Conservation (phyloP, 2,888 invertebrate species). For the Blastobasis lacticolella region DNA sequence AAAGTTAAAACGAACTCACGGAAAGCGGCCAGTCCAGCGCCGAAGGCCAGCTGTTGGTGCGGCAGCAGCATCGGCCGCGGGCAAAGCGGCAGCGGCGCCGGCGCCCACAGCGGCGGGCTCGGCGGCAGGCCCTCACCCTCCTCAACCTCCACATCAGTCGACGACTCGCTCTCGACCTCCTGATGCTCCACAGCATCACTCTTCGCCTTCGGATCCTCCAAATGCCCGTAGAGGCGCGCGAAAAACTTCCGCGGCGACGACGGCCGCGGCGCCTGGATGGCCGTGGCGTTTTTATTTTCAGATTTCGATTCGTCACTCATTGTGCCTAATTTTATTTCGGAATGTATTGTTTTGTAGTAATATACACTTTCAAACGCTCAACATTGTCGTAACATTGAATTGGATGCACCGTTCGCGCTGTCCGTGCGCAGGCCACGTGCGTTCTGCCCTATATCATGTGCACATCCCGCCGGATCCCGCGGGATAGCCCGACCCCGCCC, state of each 20-base stretch:
- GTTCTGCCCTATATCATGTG: no score
- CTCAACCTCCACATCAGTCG: constrained; percentile 63
- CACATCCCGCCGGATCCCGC: no score
- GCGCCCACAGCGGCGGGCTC: constrained; percentile 37
- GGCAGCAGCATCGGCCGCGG: constrained; percentile 57
- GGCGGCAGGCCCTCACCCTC: constrained; percentile 27
- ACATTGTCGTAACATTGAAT: no score
- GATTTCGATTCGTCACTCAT: constrained; percentile 34
- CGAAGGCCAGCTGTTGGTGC: constrained; percentile 73
- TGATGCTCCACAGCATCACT: constrained; percentile 23
- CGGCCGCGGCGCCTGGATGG: constrained; percentile 64
- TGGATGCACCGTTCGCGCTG: no score
- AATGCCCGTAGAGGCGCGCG: constrained; percentile 84
- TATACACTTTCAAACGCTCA: no score
- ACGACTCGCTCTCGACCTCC: constrained; percentile 50
- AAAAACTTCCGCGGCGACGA: constrained; percentile 88
- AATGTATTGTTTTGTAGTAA: neutral
- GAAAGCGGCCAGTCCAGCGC: constrained; percentile 74
- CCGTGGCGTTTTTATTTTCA: constrained; percentile 25
- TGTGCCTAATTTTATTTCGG: constrained; percentile 6
- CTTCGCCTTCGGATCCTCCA: constrained; percentile 65
- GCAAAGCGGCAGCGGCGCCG: constrained; percentile 56
- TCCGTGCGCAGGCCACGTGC: no score
- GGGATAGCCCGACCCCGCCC: no score
- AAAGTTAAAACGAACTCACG: constrained; percentile 51